Evolutionary conservation across 1,140 invertebrate species (phyloP).

Genomic region (Drosophila gunungcola): DNA sequence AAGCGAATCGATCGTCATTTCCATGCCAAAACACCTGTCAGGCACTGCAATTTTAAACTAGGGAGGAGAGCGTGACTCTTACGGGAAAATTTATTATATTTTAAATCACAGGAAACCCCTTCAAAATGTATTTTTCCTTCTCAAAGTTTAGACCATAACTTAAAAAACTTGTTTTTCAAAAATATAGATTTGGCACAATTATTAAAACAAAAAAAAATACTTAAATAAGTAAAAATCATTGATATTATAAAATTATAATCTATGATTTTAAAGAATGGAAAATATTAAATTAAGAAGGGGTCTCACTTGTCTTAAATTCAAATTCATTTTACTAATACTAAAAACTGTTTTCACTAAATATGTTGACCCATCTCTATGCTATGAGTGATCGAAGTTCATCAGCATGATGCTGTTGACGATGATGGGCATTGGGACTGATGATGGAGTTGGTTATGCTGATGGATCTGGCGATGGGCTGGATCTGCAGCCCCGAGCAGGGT

Average conservation of each 20-base stretch:
- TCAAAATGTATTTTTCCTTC: not conserved
- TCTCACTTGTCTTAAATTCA: too few relatives aligned
- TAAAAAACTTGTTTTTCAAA: too few relatives aligned
- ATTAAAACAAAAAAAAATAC: too few relatives aligned
- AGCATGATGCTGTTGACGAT: constrained; percentile 39
- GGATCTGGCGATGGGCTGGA: constrained; percentile 10
- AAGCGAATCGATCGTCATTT: constrained; percentile 51
- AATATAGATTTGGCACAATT: too few relatives aligned
- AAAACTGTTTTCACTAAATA: not conserved
- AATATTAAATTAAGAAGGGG: too few relatives aligned
- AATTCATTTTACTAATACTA: too few relatives aligned
- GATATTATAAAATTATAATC: too few relatives aligned
- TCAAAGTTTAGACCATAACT: too few relatives aligned
- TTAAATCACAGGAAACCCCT: not conserved
- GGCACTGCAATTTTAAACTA: constrained; percentile 3
- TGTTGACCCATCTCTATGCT: constrained; percentile 15
- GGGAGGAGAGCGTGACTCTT: constrained; percentile 39
- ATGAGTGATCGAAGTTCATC: constrained; percentile 13
- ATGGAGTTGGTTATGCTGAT: constrained; percentile 41
- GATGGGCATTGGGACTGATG: constrained; percentile 38
- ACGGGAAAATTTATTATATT: too few relatives aligned
- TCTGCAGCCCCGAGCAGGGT: constrained; percentile 33
- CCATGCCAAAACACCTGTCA: constrained; percentile 72
- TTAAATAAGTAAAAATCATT: too few relatives aligned
- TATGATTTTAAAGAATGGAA: too few relatives aligned